These are phyloP conservation scores for Sapayoa aenigma DNA, from an alignment of 2,113 vertebrate species.

Conservation along the genomic window DNA sequence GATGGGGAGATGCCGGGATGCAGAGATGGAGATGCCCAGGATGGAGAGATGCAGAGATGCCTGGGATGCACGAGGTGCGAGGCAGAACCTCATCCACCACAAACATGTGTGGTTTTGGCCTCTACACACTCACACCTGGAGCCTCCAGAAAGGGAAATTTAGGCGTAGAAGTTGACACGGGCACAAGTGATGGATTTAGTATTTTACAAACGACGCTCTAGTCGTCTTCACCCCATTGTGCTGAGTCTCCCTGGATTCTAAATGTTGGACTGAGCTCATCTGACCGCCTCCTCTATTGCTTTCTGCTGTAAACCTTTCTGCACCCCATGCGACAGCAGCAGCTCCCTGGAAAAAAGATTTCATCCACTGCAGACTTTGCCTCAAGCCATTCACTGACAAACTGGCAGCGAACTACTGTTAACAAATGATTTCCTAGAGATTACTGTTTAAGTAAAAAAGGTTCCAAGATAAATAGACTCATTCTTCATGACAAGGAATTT, in stretches of 20 bases:
- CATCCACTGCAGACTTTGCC: constrained; percentile 49
- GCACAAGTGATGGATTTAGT: neutral
- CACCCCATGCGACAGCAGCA: constrained; percentile 3
- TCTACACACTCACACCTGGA: neutral
- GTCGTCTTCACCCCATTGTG: neutral
- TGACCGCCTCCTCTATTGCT: neutral
- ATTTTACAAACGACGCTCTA: neutral
- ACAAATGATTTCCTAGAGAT: constrained; percentile 70
- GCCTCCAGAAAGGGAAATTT: neutral
- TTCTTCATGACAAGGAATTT: constrained; percentile 41
- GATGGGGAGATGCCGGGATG: neutral
- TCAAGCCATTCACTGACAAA: constrained; percentile 63
- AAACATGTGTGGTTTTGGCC: neutral
- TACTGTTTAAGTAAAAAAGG: constrained; percentile 56
- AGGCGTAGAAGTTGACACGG: neutral
- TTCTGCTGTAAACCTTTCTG: constrained; percentile 34
- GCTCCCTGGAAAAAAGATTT: constrained; percentile 38
- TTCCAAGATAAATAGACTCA: constrained; percentile 68
- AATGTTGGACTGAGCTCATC: neutral
- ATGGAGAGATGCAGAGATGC: neutral
- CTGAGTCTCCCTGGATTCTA: neutral
- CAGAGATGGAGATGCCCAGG: neutral
- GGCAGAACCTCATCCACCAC: neutral
- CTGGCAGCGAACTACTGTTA: constrained; percentile 59
- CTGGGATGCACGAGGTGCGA: neutral